These are phyloP conservation scores for Thumatha senex DNA, from an alignment of 2,888 invertebrate species.

Conservation along the genomic window DNA sequence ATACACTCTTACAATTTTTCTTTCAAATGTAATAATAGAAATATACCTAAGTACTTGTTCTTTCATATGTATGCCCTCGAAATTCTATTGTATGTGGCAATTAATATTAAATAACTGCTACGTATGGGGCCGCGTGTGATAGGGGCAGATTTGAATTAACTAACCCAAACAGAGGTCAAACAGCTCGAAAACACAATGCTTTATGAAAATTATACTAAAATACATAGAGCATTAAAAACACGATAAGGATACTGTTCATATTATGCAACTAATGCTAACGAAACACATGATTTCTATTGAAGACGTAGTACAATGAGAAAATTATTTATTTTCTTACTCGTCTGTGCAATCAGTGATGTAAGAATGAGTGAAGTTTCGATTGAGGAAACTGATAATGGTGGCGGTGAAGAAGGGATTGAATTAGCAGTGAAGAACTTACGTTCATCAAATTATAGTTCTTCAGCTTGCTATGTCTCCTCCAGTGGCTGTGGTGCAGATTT, in stretches of 20 bases:
- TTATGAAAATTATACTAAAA: too few species aligned
- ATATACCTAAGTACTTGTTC: too few species aligned
- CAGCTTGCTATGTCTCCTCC: neutral
- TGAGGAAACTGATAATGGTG: neutral
- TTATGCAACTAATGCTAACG: neutral
- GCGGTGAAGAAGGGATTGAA: neutral
- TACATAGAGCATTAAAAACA: neutral
- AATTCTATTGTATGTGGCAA: too few species aligned
- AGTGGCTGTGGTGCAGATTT: neutral
- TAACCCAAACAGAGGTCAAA: too few species aligned
- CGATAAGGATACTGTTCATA: neutral
- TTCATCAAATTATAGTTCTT: neutral
- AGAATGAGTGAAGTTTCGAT: neutral
- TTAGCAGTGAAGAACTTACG: neutral
- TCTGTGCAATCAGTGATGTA: neutral
- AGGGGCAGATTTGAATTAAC: too few species aligned
- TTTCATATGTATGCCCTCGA: too few species aligned
- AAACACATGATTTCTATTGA: neutral
- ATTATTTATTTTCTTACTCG: neutral
- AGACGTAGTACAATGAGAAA: conserved; percentile 9
- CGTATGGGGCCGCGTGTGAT: too few species aligned
- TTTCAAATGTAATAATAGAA: too few species aligned
- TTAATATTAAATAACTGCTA: too few species aligned
- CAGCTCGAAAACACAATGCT: too few species aligned
- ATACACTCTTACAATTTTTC: too few species aligned